These are phyloP conservation scores for Paradisaea rubra DNA, from an alignment of 2,113 vertebrate genomes.

Conservation along the genomic window DNA sequence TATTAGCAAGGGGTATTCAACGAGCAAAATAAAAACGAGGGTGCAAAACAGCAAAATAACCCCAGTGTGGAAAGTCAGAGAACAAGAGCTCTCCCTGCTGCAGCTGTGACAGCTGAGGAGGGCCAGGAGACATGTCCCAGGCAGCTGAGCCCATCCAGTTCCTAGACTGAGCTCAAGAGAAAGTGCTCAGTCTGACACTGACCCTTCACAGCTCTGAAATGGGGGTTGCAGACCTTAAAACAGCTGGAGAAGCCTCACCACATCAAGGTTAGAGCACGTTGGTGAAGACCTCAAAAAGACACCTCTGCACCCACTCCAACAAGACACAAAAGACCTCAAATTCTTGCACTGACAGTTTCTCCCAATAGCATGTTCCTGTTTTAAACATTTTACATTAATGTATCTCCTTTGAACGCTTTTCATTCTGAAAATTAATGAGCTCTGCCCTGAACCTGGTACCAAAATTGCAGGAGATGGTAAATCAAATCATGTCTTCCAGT, in stretches of 20 bases:
- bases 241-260: background rate
- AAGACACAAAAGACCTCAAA: background rate
- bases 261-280: background rate
- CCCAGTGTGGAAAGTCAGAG: background rate
- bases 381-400: background rate
- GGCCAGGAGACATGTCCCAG: fast-evolving
- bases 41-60: background rate
- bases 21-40: background rate
- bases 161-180: background rate
- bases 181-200: background rate
- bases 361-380: background rate
- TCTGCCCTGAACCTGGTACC: background rate
- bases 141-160: background rate
- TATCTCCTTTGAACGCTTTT: background rate
- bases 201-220: background rate
- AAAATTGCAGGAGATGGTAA: conserved; percentile 12
- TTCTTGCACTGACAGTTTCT: background rate
- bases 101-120: background rate
- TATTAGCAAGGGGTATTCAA: background rate
- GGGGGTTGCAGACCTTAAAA: background rate
- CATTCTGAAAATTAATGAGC: background rate
- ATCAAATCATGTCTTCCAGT: conserved; percentile 7
- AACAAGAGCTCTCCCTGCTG: background rate
- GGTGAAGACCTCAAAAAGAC: background rate
- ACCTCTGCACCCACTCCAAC: background rate